Evolutionary conservation across 2,888 invertebrate genomes (phyloP), one percentile per base, ranked within the genome.

Genomic region (Nymphalis c-album): DNA sequence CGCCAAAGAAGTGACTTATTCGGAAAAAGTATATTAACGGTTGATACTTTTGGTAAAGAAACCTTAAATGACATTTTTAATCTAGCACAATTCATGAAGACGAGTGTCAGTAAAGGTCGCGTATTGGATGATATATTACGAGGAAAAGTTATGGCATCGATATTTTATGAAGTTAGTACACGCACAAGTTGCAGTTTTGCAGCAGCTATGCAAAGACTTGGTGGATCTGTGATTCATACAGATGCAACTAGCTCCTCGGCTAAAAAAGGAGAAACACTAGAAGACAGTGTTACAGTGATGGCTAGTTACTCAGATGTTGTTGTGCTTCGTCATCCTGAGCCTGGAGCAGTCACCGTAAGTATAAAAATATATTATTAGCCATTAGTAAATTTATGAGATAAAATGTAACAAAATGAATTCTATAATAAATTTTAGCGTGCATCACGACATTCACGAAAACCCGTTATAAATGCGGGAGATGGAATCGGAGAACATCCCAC

Each of bases 81-180:
- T 86, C 91, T 99, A 73, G 99, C 99, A 0, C 98, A 98, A 84
- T 94, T 95, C 61, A 96, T 97, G 85, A 95, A 97, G 76, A 94
- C 94, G 22, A 95, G 95, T 72, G 96, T 98, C 0, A 94, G 94
- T 17, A 98, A 97, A 84, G 97, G 98, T 71, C 93, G 97, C 50
- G 94, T 95, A 0, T 86, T 98, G 60, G 97, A 97, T 83, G 96
- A 98, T 80, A 94, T 98, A 72, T 89, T 98, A 48, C 95, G 95
- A 85, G 98, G 98, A 51, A 98, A 98, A 92, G 94, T 99, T 4
- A 96, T 99, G 97, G 97, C 98, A 4, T 97, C 97, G 0, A 95
- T 99, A 82, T 99, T 99, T 88, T 99, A 98, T 87, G 99, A 99
- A 94, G 98, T 96, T 0, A 99, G 98, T 83, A 99, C 99, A 0